Evolutionary conservation across 2,797 vertebrate genomes (phyloP), one percentile per base, ranked within the genome.

Genomic region (Adrianichthys oophorus): DNA sequence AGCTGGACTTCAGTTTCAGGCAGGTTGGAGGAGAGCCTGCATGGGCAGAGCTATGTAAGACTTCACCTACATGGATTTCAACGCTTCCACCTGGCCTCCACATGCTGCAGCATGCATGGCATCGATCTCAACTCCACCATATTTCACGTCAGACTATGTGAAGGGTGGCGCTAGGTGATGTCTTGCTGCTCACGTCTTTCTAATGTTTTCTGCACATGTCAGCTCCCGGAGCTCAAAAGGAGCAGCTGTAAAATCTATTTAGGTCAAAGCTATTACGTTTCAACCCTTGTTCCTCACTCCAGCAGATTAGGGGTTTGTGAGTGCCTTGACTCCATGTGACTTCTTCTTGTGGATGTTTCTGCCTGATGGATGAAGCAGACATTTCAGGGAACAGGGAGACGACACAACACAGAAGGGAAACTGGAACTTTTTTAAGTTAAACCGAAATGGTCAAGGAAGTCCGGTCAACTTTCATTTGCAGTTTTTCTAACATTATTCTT

Each of bases 171-270:
- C 48, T 72, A 62, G 72, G 71, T 74, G 59, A 74, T 63, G 83
- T 67, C 76, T 52, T 41, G 70, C 47, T 49, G 67, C 62, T 85
- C 79, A 87, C 78, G 79, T 83, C 68, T 50, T 18, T 73, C 65
- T 84, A 62, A 89, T 89, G 80, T 42, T 65, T 87, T 89, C 54
- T 24, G 44, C 86, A 86, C 60, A 73, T 87, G 84, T 72, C 17
- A n/a, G 70, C 72, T 85, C 68, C 74, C 75, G 64, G 29, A 61
- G 72, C 44, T 52, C 21, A 59, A 59, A 74, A 43, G 54, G 58
- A 80, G 64, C 51, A 71, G 71, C 89, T 90, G 87, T 84, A 66
- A 87, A 90, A 88, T 84, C 87, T 87, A 91, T 90, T 90, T 83
- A 69, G 87, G 87, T 88, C 87, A 89, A 60, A 72, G 70, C 67